phyloP scores from a whole-genome alignment of 2,888 invertebrate species.

The Brassicogethes aeneus region DNA sequence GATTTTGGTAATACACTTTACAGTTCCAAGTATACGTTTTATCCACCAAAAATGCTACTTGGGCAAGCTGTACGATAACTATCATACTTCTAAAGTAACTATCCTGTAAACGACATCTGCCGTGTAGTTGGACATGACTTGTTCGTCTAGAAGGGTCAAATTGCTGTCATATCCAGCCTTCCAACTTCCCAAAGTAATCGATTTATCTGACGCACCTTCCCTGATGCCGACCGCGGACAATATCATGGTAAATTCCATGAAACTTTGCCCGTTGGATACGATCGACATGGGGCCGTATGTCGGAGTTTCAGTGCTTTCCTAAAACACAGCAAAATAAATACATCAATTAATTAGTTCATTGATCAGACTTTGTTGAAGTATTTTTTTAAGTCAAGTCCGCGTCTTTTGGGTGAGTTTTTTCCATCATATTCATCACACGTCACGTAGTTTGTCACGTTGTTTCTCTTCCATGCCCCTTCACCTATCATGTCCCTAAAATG shows the following conservation, averaged over 20 bases:
- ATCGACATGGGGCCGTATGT: slow-evolving; percentile 61
- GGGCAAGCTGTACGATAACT: no score
- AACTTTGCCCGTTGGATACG: slow-evolving; percentile 61
- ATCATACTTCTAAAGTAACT: slow-evolving; percentile 76
- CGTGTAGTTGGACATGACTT: slow-evolving; percentile 62
- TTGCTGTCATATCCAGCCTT: slow-evolving; percentile 62
- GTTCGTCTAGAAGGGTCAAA: slow-evolving; percentile 55
- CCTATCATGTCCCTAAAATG: slow-evolving; percentile 55
- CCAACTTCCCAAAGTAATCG: slow-evolving; percentile 67
- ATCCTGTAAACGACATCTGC: slow-evolving; percentile 81
- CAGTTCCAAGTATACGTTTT: no score
- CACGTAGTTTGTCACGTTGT: slow-evolving; percentile 54
- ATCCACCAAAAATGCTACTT: no score
- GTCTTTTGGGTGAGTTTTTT: slow-evolving; percentile 62
- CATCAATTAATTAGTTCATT: neutral
- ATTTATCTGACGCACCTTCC: slow-evolving; percentile 64
- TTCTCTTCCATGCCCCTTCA: slow-evolving; percentile 64
- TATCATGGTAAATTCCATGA: slow-evolving; percentile 66
- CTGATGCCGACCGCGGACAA: slow-evolving; percentile 61
- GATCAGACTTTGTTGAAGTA: slow-evolving; percentile 52
- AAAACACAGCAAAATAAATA: slow-evolving; percentile 1
- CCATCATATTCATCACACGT: slow-evolving; percentile 74
- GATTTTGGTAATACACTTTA: no score
- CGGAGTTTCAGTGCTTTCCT: slow-evolving; percentile 44
- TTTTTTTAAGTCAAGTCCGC: slow-evolving; percentile 57